A percentile compares a stretch with the other conserved stretches of the same genome.
These are phyloP conservation scores for Scatophagus argus DNA, from an alignment of 2,113 vertebrate species.

Conservation along the genomic window DNA sequence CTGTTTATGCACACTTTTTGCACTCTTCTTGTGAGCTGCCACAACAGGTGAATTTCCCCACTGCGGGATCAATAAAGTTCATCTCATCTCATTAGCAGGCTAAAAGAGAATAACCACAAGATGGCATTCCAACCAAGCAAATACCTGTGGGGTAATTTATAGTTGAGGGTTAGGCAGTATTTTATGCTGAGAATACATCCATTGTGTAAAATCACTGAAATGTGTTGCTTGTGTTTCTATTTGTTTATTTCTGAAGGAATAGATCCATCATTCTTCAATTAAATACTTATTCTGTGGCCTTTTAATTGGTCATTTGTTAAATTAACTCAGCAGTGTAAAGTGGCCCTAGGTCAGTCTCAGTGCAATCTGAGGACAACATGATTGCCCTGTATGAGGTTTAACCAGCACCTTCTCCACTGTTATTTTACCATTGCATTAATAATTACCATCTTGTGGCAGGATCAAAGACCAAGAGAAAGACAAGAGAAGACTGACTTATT, in stretches of 20 bases:
- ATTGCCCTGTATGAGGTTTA: neutral
- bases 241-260: neutral
- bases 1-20: too few species aligned
- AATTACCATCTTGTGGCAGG: neutral
- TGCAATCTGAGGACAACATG: neutral
- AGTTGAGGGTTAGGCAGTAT: too few species aligned
- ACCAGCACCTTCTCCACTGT: neutral
- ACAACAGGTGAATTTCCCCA: too few species aligned
- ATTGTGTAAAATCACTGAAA: neutral
- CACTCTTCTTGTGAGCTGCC: too few species aligned
- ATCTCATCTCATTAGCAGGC: too few species aligned
- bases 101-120: slow-evolving; percentile 23
- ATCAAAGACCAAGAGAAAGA: neutral
- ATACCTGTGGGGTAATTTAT: too few species aligned
- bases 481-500: neutral
- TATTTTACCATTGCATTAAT: neutral
- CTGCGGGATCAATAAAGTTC: too few species aligned
- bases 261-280: neutral
- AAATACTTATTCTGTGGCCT: neutral
- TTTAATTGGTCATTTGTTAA: neutral
- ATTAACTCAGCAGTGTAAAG: neutral
- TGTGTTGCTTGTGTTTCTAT: neutral
- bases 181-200: neutral
- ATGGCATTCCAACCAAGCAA: slow-evolving; percentile 3
- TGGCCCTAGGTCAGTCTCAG: neutral